These are phyloP conservation scores for Sarcophilus harrisii DNA, from an alignment of 2,797 vertebrate genomes.

Conservation along the genomic window DNA sequence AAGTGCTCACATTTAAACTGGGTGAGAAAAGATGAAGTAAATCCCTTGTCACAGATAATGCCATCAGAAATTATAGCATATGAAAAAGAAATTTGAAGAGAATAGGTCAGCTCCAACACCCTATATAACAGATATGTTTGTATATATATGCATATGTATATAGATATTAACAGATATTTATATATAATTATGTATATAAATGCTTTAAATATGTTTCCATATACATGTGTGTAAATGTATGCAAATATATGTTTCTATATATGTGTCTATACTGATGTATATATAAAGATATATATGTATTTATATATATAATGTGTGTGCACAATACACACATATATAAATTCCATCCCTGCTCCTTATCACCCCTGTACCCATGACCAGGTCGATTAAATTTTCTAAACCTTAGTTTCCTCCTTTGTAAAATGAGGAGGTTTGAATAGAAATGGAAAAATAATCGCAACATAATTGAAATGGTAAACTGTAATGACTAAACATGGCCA, in stretches of 20 bases:
- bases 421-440: not conserved
- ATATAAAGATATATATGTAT: not conserved
- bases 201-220: too few species aligned
- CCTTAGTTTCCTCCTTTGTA: not conserved
- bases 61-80: not conserved
- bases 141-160: too few species aligned
- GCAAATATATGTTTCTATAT: too few species aligned
- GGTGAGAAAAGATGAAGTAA: constrained; percentile 3
- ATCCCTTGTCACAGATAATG: constrained; percentile 8
- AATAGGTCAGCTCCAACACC: not conserved
- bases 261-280: too few species aligned
- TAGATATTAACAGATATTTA: too few species aligned
- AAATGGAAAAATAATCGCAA: not conserved
- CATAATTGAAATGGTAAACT: not conserved
- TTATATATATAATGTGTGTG: not conserved
- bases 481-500: not conserved
- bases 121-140: not conserved
- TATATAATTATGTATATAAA: too few species aligned
- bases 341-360: not conserved
- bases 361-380: not conserved
- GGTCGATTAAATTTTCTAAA: not conserved
- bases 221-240: too few species aligned
- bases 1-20: not conserved
- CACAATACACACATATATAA: not conserved
- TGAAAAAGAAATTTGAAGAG: not conserved